Conservation (phyloP, 2,888 invertebrate genomes). For the Colletes collaris region DNA sequence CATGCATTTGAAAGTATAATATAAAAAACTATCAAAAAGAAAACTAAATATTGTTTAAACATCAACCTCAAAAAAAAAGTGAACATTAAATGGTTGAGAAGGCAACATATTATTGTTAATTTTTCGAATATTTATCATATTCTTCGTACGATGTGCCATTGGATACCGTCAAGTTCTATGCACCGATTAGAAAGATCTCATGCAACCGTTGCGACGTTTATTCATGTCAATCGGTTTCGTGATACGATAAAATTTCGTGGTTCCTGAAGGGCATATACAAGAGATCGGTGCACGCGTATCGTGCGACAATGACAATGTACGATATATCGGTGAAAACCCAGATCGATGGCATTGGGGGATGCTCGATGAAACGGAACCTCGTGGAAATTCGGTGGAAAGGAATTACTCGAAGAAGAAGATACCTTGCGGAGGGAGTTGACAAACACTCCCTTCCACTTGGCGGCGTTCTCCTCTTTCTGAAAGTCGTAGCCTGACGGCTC, state of each 20-base stretch:
- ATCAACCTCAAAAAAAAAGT: too few species aligned
- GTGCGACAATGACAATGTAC: slow-evolving; percentile 34
- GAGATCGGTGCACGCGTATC: slow-evolving; percentile 25
- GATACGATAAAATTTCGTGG: background rate
- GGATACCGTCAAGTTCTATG: background rate
- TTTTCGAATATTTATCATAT: slow-evolving; percentile 4
- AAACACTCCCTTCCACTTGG: slow-evolving; percentile 97
- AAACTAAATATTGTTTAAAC: too few species aligned
- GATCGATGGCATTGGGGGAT: background rate
- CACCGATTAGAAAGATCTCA: slow-evolving; percentile 4
- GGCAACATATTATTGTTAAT: slow-evolving; percentile 1
- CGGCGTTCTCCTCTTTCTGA: slow-evolving; percentile 93
- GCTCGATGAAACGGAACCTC: background rate
- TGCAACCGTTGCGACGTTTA: background rate
- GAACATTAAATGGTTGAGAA: background rate
- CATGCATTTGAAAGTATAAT: too few species aligned
- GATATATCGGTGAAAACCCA: background rate
- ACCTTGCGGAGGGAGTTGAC: slow-evolving; percentile 94
- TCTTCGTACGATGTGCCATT: background rate
- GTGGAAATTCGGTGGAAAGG: background rate
- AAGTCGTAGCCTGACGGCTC: slow-evolving; percentile 90
- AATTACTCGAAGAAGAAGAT: slow-evolving; percentile 71
- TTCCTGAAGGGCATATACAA: slow-evolving; percentile 11
- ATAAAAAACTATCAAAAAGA: too few species aligned
- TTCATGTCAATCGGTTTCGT: background rate